Base-by-base conservation (phyloP, 2,113 vertebrate genomes). In the Hippocampus mohnikei region DNA sequence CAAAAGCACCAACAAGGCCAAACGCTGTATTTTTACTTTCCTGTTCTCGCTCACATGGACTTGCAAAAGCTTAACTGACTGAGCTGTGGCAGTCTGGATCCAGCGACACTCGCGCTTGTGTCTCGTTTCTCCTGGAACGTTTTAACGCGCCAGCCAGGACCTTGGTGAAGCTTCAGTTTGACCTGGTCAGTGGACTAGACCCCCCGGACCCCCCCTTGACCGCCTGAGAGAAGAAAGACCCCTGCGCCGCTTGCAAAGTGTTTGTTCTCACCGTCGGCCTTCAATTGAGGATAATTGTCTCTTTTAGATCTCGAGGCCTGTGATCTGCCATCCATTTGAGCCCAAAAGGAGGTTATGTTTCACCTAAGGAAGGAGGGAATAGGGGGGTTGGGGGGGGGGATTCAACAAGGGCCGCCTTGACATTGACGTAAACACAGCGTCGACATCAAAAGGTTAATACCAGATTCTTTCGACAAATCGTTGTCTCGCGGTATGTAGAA, bases 201-300 rank as follows among this genome's bases (percentile, higher is more conserved):
- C 13, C 10, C 77, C 70, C 81, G 74, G 16, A 69, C 60, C 77
- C 76, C 40, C 48, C 76, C 76, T 67, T 77, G 74, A 21, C 67
- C 62, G 73, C 75, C 33, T 29, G 76, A 68, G 76, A 84, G 78
- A 80, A 86, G 81, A 85, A 79, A 87, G 84, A 87, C 78, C 84
- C 82, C 79, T 75, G 85, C 66, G 68, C 80, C 77, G 83, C 78
- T 91, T 90, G 89, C 86, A 84, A 91, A 87, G 88, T 84, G 87
- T 89, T 90, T 92, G 87, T 89, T 91, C 90, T 85, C 88, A 88
- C 90, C 85, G 87, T 91, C 87, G 87, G 85, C 80, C 88, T 86
- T 87, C 88, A 92, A 90, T 93, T 91, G 91, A 88, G 84, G 90
- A 92, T 93, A 93, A 93, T 93, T 89, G 91, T 87, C 82, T 91